Conservation (phyloP, 2,888 invertebrate genomes). For the Pandemis heparana region DNA sequence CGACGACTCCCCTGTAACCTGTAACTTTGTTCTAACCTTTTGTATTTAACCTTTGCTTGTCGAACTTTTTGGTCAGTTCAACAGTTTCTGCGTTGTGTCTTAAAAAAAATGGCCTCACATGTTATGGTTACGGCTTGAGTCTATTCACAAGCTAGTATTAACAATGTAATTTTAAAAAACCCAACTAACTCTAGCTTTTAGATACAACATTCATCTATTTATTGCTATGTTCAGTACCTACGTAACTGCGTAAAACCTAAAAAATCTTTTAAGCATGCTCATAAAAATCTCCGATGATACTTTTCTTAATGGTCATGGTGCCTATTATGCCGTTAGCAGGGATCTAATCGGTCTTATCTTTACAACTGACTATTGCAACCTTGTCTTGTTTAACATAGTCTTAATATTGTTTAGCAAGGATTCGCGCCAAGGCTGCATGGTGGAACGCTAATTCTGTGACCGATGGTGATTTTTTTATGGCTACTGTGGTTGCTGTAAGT, state of each 20-base stretch:
- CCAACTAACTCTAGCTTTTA: too few relatives aligned
- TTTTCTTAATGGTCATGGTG: slow-evolving; percentile 17
- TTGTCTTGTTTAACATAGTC: slow-evolving; percentile 24
- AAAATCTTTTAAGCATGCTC: not conserved
- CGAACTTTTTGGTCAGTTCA: too few relatives aligned
- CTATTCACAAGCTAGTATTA: not conserved
- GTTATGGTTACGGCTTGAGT: too few relatives aligned
- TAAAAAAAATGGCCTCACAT: too few relatives aligned
- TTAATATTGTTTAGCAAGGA: slow-evolving; percentile 32
- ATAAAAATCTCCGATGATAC: not conserved
- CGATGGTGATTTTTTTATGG: slow-evolving; percentile 1
- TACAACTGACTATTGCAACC: slow-evolving; percentile 7
- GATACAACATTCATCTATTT: too few relatives aligned
- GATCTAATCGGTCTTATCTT: slow-evolving; percentile 30
- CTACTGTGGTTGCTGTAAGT: not conserved
- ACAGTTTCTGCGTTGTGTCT: too few relatives aligned
- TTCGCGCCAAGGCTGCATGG: slow-evolving; percentile 17
- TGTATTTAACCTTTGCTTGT: too few relatives aligned
- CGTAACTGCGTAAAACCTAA: not conserved
- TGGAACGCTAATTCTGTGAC: not conserved
- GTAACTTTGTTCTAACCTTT: too few relatives aligned
- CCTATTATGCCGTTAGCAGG: slow-evolving; percentile 12
- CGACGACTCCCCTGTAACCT: too few relatives aligned
- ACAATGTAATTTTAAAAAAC: too few relatives aligned
- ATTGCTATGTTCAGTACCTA: too few relatives aligned